A percentile compares a stretch with the other conserved stretches of the same genome.
phyloP scores from a whole-genome alignment of 2,797 vertebrate genomes.

The Characodon lateralis region DNA sequence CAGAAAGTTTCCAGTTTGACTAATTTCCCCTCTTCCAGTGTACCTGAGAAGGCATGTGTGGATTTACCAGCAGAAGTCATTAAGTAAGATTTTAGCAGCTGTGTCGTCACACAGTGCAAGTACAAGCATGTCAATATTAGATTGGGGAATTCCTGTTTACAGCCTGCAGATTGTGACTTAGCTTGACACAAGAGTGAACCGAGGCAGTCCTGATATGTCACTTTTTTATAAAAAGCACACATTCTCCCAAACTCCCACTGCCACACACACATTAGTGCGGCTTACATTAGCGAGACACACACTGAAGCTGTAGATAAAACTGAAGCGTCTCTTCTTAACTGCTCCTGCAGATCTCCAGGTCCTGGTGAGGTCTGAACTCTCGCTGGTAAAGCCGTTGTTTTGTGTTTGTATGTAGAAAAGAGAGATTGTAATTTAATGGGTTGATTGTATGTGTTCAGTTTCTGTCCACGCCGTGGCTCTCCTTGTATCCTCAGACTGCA shows the following conservation, averaged over 20 bases:
- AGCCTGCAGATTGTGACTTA: neutral
- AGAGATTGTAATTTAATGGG: constrained; percentile 52
- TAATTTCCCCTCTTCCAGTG: neutral
- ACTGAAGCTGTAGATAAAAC: constrained; percentile 45
- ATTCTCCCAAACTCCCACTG: constrained; percentile 8
- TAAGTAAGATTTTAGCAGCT: neutral
- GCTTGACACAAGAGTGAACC: neutral
- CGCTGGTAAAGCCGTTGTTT: constrained; percentile 16
- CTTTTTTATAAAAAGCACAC: constrained; percentile 20
- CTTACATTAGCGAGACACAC: constrained; percentile 27
- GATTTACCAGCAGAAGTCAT: too few species aligned
- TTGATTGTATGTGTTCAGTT: constrained; percentile 44
- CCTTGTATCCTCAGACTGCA: constrained; percentile 49
- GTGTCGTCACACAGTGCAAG: neutral
- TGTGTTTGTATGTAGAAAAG: constrained; percentile 10
- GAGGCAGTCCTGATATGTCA: constrained; percentile 24
- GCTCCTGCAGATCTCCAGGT: neutral
- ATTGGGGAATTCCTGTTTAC: neutral
- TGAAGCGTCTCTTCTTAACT: constrained; percentile 36
- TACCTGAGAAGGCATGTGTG: neutral
- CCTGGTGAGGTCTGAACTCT: constrained; percentile 11
- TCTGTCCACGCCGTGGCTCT: constrained; percentile 27
- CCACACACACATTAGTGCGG: neutral
- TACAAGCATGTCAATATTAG: neutral
- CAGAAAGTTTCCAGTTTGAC: neutral